A percentile compares a stretch with the other conserved stretches of the same genome.
Evolutionary conservation across 2,797 vertebrate species (phyloP).

Genomic region (Oreochromis mossambicus): DNA sequence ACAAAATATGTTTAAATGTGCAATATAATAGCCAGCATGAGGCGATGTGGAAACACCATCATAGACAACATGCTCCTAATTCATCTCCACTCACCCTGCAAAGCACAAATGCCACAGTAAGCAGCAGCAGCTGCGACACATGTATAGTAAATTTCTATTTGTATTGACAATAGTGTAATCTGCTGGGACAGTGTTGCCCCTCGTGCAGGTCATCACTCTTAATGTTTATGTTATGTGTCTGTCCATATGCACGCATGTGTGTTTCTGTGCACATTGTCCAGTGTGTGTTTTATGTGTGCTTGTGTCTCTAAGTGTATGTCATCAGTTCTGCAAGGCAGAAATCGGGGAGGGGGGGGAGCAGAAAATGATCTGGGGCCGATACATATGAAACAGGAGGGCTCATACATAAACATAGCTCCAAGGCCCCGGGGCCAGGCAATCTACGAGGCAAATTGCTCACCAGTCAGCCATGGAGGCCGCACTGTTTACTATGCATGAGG

Average conservation of each 20-base stretch:
- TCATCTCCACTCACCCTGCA: constrained; percentile 57
- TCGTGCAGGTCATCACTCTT: constrained; percentile 97
- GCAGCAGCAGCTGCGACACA: constrained; percentile 65
- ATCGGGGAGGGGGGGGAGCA: constrained; percentile 79
- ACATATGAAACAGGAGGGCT: constrained; percentile 98
- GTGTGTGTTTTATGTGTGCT: constrained; percentile 54
- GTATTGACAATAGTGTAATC: constrained; percentile 99
- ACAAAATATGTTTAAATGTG: constrained; percentile 15
- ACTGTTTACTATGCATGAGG: constrained; percentile 98
- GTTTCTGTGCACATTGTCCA: constrained; percentile 22
- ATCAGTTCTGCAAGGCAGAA: constrained; percentile 85
- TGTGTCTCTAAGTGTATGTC: constrained; percentile 64
- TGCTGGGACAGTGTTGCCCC: constrained; percentile 89
- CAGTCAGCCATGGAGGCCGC: constrained; percentile 79
- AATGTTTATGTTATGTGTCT: constrained; percentile 79
- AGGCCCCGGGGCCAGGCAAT: constrained; percentile 77
- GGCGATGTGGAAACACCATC: constrained; percentile 35
- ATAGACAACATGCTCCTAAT: constrained; percentile 47
- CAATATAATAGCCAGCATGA: constrained; percentile 1
- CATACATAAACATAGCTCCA: constrained; percentile 99
- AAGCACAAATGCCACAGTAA: constrained; percentile 42
- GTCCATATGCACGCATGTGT: constrained; percentile 34
- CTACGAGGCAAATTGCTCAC: constrained; percentile 81
- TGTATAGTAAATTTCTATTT: constrained; percentile 80
- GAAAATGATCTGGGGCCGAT: constrained; percentile 94